phyloP scores from a whole-genome alignment of 2,113 vertebrate genomes.

The Peromyscus polionotus region DNA sequence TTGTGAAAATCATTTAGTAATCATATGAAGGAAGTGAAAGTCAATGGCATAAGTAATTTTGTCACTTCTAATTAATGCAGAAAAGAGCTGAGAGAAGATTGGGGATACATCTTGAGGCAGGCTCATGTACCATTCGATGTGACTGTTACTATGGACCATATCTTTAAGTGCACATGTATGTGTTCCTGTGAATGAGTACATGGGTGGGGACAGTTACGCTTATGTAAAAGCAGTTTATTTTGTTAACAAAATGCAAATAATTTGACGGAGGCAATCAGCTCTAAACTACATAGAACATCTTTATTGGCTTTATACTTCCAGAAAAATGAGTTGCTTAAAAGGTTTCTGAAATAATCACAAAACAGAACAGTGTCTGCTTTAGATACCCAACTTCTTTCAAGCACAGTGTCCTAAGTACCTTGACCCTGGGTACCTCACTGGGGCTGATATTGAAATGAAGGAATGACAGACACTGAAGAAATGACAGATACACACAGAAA shows the following conservation, averaged over 20 bases:
- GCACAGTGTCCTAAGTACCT: background rate
- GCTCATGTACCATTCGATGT: background rate
- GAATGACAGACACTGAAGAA: background rate
- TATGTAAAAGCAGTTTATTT: background rate
- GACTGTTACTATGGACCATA: background rate
- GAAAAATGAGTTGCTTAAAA: background rate
- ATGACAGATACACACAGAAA: background rate
- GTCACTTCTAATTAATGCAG: background rate
- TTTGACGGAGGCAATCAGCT: background rate
- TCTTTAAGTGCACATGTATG: background rate
- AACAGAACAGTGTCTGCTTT: background rate
- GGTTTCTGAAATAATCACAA: background rate
- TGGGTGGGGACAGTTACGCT: background rate
- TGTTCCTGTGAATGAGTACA: background rate
- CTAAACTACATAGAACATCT: background rate
- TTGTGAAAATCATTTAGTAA: slow-evolving; percentile 56
- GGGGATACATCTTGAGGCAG: background rate
- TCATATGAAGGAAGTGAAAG: slow-evolving; percentile 14
- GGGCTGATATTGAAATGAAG: background rate
- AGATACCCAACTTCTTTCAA: background rate
- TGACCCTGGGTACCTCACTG: background rate
- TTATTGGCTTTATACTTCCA: background rate
- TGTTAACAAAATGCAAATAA: background rate
- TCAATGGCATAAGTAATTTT: background rate
- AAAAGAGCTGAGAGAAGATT: background rate